Evolutionary conservation across 92 coral and sea anemone species (phyloP).

Genomic region (Parazoanthus darwini): DNA sequence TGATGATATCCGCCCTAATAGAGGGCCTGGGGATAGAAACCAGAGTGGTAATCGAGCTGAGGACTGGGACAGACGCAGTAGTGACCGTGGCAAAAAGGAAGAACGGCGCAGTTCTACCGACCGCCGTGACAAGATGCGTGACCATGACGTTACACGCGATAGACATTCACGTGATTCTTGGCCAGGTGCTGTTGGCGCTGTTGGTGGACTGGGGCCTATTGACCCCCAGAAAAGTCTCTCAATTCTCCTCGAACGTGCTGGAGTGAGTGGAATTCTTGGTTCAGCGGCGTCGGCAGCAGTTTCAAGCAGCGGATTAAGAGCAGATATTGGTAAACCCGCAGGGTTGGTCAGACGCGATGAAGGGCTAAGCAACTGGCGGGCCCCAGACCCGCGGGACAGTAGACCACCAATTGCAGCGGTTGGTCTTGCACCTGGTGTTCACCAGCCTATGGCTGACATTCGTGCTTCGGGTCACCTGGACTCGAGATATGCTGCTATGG

Average conservation of each 20-base stretch:
- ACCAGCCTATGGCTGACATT: slow-evolving; percentile 58
- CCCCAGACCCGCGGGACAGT: slow-evolving; percentile 86
- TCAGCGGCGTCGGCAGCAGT: slow-evolving; percentile 54
- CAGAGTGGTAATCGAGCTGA: slow-evolving; percentile 65
- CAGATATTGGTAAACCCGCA: slow-evolving; percentile 64
- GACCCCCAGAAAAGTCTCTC: slow-evolving; percentile 97
- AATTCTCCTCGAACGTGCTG: slow-evolving; percentile 94
- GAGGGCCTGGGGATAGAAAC: slow-evolving; percentile 55
- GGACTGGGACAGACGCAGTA: slow-evolving; percentile 50
- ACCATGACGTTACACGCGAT: slow-evolving; percentile 64
- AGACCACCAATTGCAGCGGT: slow-evolving; percentile 71
- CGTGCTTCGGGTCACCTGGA: slow-evolving; percentile 68
- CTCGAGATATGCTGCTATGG: slow-evolving; percentile 64
- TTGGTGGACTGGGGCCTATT: slow-evolving; percentile 66
- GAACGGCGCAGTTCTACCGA: slow-evolving; percentile 66
- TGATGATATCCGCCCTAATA: slow-evolving; percentile 63
- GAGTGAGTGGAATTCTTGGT: slow-evolving; percentile 95
- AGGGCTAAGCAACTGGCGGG: slow-evolving; percentile 77
- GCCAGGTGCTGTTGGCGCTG: slow-evolving; percentile 57
- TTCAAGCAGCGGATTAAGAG: slow-evolving; percentile 51
- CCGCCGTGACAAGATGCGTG: slow-evolving; percentile 76
- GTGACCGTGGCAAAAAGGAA: slow-evolving; percentile 65
- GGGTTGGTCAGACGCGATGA: slow-evolving; percentile 59
- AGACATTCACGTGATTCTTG: slow-evolving; percentile 66
- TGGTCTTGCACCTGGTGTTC: slow-evolving; percentile 47